Evolutionary conservation across 2,797 vertebrate species (phyloP), one percentile per base, ranked within the genome.

Genomic region (Morelia viridis): DNA sequence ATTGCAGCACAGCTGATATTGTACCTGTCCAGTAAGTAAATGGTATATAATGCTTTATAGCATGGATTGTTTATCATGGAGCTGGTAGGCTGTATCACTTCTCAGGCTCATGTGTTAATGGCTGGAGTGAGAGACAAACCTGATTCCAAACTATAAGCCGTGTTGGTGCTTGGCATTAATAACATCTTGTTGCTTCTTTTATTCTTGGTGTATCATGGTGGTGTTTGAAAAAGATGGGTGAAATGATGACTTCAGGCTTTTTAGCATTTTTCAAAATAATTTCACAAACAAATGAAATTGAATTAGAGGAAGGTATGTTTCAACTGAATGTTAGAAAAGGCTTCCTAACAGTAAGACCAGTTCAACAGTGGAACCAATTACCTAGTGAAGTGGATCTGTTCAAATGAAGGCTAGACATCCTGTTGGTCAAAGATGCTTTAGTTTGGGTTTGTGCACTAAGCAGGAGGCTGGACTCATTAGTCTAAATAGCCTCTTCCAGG

Each of bases 261-360:
- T 92, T 87, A 35, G 35, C 85, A 15, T 91, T 93, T 84, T 91
- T 87, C 84, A 46, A 93, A 93, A 83, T 24, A 0, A 90, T 92
- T 93, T 31, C 28, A 85, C 85, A 85, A 85, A 61, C 89, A 0
- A 0, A 31, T 92, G 86, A 90, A 92, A 84, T 80, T 80, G 90
- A 92, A 94, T 86, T 91, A n/a, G 35, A 58, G 28, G 53, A 86
- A 46, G 19, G 71, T 35, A 76, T 17, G 71, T 76, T 76, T 31
- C 68, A 35, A 4, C 35, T 71, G 68, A 76, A 41, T 0, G 31
- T 41, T 76, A 71, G 5, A 46, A 85, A 85, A 31, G 3, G 50
- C 50, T 85, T n/a, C 24, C 84, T 57, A n/a, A 53, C 50, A 85
- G 53, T 76, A 17, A 57, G 46, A 13, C 84, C 50, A 85, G 26